These are phyloP conservation scores for Varecia variegata DNA, from an alignment of 2,797 vertebrate genomes.

Conservation along the genomic window DNA sequence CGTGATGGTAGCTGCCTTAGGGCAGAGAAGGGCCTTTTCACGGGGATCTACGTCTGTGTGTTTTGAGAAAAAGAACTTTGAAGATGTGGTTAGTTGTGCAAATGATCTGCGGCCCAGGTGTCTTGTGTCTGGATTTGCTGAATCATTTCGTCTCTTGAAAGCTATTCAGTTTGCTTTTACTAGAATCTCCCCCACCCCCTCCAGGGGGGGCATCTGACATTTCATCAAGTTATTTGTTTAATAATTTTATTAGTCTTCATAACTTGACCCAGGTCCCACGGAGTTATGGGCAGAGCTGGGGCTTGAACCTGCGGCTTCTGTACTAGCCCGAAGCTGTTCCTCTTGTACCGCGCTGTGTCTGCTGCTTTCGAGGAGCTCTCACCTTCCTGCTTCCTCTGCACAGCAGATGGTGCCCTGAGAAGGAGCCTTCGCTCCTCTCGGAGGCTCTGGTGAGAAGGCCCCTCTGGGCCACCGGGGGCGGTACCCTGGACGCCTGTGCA, in stretches of 20 bases:
- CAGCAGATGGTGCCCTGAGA: background rate
- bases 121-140: background rate
- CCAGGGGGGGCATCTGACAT: background rate
- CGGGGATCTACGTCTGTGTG: background rate
- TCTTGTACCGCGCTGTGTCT: background rate
- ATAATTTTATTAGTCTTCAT: background rate
- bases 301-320: background rate
- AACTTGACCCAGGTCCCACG: background rate
- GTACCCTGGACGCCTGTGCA: background rate
- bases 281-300: background rate
- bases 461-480: fast-evolving
- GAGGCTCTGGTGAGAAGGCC: background rate
- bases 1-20: background rate
- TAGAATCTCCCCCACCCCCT: background rate
- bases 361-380: background rate
- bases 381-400: background rate
- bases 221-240: background rate
- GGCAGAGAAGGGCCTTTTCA: background rate
- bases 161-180: background rate
- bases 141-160: background rate
- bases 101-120: too few relatives aligned
- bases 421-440: background rate
- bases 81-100: background rate
- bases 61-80: background rate
- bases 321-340: background rate